A percentile compares a stretch with the other conserved stretches of the same genome.
These are phyloP conservation scores for Abramis brama DNA, from an alignment of 2,113 vertebrate species.

Conservation along the genomic window DNA sequence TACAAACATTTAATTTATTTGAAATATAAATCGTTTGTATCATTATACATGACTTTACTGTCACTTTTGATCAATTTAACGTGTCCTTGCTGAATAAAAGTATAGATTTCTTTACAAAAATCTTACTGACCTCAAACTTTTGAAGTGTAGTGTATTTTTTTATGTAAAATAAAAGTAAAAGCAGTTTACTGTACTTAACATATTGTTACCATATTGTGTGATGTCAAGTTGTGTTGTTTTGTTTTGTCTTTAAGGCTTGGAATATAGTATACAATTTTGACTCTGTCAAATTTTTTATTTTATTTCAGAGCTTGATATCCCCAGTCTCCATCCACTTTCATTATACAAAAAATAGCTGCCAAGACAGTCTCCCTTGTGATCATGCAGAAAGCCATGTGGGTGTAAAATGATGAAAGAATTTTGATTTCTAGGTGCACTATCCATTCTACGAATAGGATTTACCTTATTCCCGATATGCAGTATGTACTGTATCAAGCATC, in stretches of 20 bases:
- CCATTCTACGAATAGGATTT: not conserved
- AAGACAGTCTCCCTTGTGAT: not conserved
- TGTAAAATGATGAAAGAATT: not conserved
- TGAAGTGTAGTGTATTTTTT: no score
- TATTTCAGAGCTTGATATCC: not conserved
- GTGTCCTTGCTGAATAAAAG: no score
- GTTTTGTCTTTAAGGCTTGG: not conserved
- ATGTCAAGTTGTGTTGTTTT: no score
- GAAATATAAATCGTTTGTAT: no score
- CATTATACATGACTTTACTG: no score
- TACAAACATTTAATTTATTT: no score
- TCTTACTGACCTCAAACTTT: no score
- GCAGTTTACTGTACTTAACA: no score
- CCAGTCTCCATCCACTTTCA: not conserved
- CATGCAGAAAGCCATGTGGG: not conserved
- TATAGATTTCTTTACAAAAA: no score
- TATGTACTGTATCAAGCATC: not conserved
- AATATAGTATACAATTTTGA: not conserved
- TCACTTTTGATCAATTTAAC: no score
- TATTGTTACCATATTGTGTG: no score
- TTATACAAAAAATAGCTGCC: not conserved
- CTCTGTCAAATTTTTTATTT: not conserved
- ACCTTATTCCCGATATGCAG: not conserved
- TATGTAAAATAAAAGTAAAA: no score
- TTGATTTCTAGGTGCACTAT: not conserved